Conservation (phyloP, 2,113 vertebrate species). For the Sitta europaea region DNA sequence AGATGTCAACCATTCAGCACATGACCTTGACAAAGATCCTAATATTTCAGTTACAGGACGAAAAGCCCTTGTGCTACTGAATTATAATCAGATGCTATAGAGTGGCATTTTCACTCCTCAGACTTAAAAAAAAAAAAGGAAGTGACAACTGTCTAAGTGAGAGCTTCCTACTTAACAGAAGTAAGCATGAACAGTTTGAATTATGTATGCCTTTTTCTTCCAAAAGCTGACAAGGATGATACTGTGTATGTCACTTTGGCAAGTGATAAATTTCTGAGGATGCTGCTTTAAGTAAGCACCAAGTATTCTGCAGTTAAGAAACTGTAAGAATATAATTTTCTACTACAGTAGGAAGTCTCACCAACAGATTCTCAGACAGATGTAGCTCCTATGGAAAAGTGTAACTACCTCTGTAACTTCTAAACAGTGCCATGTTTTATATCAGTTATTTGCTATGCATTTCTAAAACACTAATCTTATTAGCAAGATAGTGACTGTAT, state of each 20-base stretch:
- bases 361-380: background rate
- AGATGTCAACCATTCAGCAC: background rate
- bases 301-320: background rate
- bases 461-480: background rate
- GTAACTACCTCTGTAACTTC: background rate
- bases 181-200: background rate
- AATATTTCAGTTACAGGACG: background rate
- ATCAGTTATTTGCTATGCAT: background rate
- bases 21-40: background rate
- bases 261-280: background rate
- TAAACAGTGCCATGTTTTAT: background rate
- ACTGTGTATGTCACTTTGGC: background rate
- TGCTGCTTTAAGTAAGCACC: background rate
- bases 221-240: background rate
- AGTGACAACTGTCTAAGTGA: background rate
- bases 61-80: background rate
- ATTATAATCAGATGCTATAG: background rate
- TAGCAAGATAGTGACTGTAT: background rate
- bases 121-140: background rate
- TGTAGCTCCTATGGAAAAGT: background rate
- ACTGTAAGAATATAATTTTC: background rate
- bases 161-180: background rate
- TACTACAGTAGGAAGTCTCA: background rate
- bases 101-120: background rate
- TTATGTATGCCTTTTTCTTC: background rate